These are phyloP conservation scores for Syrphus vitripennis DNA, from an alignment of 2,888 invertebrate genomes.

Conservation along the genomic window DNA sequence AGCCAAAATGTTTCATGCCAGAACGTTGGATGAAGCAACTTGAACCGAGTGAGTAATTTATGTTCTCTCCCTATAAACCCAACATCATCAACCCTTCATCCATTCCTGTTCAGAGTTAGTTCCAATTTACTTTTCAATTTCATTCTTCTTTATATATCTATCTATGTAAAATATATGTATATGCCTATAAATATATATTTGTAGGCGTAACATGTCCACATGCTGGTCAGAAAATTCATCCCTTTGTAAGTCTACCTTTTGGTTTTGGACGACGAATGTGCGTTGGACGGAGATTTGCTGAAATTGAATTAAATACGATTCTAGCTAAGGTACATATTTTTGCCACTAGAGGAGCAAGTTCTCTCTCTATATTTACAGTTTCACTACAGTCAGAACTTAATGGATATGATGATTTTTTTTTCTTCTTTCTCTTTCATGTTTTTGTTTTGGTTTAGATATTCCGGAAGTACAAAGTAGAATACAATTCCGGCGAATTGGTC, in stretches of 20 bases:
- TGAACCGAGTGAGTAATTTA: constrained; percentile 76
- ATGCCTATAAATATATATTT: not conserved
- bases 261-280: constrained; percentile 90
- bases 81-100: constrained; percentile 4
- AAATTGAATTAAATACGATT: constrained; percentile 88
- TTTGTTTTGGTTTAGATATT: constrained; percentile 83
- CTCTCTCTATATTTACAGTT: not conserved
- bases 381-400: not conserved
- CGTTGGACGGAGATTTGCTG: constrained; percentile 90
- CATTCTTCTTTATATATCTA: not conserved
- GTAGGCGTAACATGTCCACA: constrained; percentile 76
- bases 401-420: not conserved
- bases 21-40: constrained; percentile 89
- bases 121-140: not conserved
- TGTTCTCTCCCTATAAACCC: not conserved
- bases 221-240: constrained; percentile 85
- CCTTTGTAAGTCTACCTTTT: constrained; percentile 89
- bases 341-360: not conserved
- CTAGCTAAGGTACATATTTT: constrained; percentile 85
- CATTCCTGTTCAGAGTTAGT: constrained; percentile 5
- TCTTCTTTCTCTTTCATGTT: not conserved
- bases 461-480: constrained; percentile 86
- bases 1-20: constrained; percentile 87
- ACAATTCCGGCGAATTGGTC: constrained; percentile 85
- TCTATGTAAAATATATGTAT: not conserved